Base-by-base conservation (phyloP, 2,797 vertebrate genomes). In the Gymnopithys bicolor region DNA sequence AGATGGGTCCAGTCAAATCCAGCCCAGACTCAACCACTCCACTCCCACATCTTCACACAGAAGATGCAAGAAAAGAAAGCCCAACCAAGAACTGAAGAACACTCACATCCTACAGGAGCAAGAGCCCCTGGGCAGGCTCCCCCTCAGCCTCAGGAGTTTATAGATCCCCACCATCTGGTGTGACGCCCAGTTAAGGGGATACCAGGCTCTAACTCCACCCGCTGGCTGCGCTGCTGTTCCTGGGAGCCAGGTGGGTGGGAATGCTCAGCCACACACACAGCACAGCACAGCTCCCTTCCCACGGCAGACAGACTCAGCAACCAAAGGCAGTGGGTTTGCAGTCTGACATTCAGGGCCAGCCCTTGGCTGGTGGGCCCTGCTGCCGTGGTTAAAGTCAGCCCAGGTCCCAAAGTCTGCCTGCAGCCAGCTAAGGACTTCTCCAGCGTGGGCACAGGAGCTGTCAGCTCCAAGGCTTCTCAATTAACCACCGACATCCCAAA, bases 141-240 rank as follows among this genome's bases (percentile, higher is more conserved):
- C 43, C 53, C 80, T 75, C 90, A 92, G 71, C 45, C 74, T 48
- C 89, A 73, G 53, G 55, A 67, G 68, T 80, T 94, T 64, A 17
- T 1, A 84, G 80, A 80, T 51, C 58, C 45, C 39, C 80, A 84
- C 83, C 93, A 93, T 94, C 96, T 95, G 86, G 17, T 87, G 77
- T 69, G 37, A 23, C 1, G 0, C 85, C 73, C 76, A 81, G 76
- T 55, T 1, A 52, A 51, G 25, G 79, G 69, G 66, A 81, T 2
- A 28, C 7, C 13, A 43, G 82, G 14, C 83, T 74, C 21, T 2
- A 53, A 14, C 4, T 59, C 5, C 32, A 94, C 68, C 60, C 0
- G 0, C 2, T n/a, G 46, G 41, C 53, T 85, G 67, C 41, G 25
- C 8, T 74, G 66, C 51, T 27, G 75, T 5, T 74, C 17, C 87